Evolutionary conservation across 2,113 vertebrate species (phyloP), one percentile per base, ranked within the genome.

Genomic region (Circaetus cinerascens): DNA sequence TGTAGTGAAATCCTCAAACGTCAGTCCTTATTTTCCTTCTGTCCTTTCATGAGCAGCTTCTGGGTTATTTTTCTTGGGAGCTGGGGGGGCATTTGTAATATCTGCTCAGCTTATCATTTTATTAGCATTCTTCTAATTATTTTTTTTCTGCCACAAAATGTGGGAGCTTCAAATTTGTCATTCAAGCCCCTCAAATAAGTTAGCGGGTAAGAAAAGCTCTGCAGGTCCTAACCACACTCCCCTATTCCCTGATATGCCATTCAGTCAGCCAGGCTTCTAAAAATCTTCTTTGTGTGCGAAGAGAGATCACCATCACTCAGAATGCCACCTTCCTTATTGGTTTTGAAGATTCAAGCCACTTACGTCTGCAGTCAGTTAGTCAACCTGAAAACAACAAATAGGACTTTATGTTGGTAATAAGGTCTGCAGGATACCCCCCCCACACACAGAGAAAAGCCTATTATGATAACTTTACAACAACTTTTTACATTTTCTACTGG

Each of bases 71-170:
- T 75, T 75, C 48, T 57, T 48, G 21, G 26, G n/a, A 67, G 5
- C 23, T 78, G 0, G 0, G 4, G 29, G 7, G 3, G 10, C 51
- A 51, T 60, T 20, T 43, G 30, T 2, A 5, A 43, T 56, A 69
- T 43, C 45, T 80, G 11, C 8, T 40, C 12, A 34, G 11, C 63
- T 80, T 73, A 51, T 13, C 1, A 67, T 74, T 78, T 85, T 45
- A 75, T 27, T 71, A 66, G 1, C 3, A 7, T 57, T 88, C 68
- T 83, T 63, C n/a, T 34, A 7, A 30, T 67, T 64, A 8, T n/a
- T 40, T 48, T 34, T 76, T 74, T n/a, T 67, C 38, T 88, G 11
- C 2, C 17, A 38, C 7, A 20, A 64, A 76, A 38, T 40, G 7
- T 75, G 11, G 17, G 45, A 71, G 1, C 5, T 82, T 79, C 30